Evolutionary conservation across 2,888 invertebrate species (phyloP), one percentile per base, ranked within the genome.

Genomic region (Epirrita christyi): DNA sequence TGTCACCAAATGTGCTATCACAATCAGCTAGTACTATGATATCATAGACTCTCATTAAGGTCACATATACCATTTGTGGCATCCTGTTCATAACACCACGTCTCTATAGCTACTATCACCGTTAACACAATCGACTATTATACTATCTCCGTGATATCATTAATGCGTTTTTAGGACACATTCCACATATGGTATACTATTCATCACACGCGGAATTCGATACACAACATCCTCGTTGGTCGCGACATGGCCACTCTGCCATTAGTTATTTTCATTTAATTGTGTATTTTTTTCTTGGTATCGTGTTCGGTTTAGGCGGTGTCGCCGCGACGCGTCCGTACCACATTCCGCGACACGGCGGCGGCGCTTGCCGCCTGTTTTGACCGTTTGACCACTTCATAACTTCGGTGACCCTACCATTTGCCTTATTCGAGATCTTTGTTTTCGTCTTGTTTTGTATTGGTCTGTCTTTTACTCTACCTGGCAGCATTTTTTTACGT

Each of bases 291-390:
- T 75, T 83, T 78, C 82, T 80, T 75, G 70, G 83, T 83, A 86
- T 81, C 79, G 73, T 75, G 81, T 80, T 59, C 51, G 59, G 50
- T 55, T 82, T 80, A 75, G 81, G 75, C 74, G 75, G 76, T 80
- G 83, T 81, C 80, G 78, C 70, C 70, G 72, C 71, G 76, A 70
- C 78, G 79, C 79, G 79, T 76, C 78, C 76, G 75, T 76, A 76
- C 83, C 83, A 76, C 89, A 89, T 89, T 89, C 89, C 88, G 76
- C 89, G 89, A 77, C 88, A 77, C 63, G 64, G 77, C 63, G 64
- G 73, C 72, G 90, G 86, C 89, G 88, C 81, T 78, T 70, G 78
- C 82, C 68, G 72, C 65, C 53, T 63, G 68, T 71, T 75, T 76
- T 77, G 79, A 82, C 80, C 80, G 78, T 77, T 77, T 80, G 80